Percentiles rank a stretch among this genome's conserved stretches.
These are phyloP conservation scores for Meloe dianella DNA, from an alignment of 2,888 invertebrate genomes.

Conservation along the genomic window DNA sequence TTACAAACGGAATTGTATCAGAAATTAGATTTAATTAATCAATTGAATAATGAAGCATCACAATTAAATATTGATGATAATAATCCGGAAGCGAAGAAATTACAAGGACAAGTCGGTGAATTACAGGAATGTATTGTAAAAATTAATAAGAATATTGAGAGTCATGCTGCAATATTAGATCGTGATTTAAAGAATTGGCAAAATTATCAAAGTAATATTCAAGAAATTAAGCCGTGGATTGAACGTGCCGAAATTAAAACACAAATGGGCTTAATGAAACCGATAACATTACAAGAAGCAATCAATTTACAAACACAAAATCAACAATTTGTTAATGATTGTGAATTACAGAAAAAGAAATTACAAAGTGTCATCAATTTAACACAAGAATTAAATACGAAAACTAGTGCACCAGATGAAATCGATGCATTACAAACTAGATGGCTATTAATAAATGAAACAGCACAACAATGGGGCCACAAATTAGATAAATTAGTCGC, in stretches of 20 bases:
- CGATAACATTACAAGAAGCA: constrained; percentile 81
- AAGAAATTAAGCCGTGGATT: constrained; percentile 86
- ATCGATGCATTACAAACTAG: constrained; percentile 82
- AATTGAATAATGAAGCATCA: constrained; percentile 73
- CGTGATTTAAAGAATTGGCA: constrained; percentile 86
- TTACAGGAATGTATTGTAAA: constrained; percentile 78
- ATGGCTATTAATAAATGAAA: constrained; percentile 84
- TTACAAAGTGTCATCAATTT: constrained; percentile 76
- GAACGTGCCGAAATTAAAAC: constrained; percentile 86
- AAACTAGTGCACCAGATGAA: constrained; percentile 81
- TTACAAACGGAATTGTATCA: constrained; percentile 78
- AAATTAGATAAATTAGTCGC: constrained; percentile 79
- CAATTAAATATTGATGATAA: constrained; percentile 71
- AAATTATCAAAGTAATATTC: constrained; percentile 78
- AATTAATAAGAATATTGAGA: constrained; percentile 77
- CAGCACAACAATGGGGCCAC: constrained; percentile 77
- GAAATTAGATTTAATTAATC: constrained; percentile 74
- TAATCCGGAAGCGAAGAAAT: constrained; percentile 73
- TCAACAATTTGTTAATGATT: constrained; percentile 76
- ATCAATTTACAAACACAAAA: constrained; percentile 75
- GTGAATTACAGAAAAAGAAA: constrained; percentile 76
- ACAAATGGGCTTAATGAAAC: constrained; percentile 74
- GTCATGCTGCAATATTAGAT: constrained; percentile 76
- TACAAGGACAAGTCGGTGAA: constrained; percentile 76
- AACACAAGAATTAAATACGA: constrained; percentile 76